These are phyloP conservation scores for Tauraco erythrolophus DNA, from an alignment of 2,113 vertebrate genomes.

Conservation along the genomic window DNA sequence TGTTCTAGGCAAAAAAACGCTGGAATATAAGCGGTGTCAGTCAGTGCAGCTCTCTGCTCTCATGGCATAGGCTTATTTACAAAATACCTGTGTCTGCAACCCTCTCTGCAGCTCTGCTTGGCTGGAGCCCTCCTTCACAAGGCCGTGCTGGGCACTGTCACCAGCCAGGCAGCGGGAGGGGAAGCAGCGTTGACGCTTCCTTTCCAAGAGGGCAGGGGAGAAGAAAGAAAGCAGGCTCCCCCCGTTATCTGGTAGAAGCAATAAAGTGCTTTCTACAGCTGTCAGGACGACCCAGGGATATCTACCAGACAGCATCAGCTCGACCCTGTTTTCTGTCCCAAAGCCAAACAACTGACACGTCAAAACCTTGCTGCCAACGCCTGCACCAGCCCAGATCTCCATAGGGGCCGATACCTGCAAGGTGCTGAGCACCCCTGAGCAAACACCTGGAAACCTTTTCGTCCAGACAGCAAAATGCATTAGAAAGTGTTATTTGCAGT, in stretches of 20 bases:
- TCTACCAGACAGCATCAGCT: constrained; percentile 38
- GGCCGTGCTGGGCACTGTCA: neutral
- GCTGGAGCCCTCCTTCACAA: neutral
- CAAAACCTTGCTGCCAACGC: neutral
- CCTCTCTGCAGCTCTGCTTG: neutral
- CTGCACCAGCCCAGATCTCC: neutral
- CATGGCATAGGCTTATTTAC: neutral
- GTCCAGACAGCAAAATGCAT: neutral
- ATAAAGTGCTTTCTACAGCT: constrained; percentile 53
- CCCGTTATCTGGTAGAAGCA: constrained; percentile 41
- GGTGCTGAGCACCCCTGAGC: neutral
- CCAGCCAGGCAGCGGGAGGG: neutral
- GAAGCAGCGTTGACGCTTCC: neutral
- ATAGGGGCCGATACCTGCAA: neutral
- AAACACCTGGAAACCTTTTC: neutral
- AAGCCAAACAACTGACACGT: neutral
- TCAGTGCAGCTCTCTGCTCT: neutral
- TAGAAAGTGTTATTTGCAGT: neutral
- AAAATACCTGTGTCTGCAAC: neutral
- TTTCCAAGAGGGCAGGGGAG: neutral
- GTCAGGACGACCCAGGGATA: constrained; percentile 46
- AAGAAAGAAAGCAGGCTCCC: constrained; percentile 60
- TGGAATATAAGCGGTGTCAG: accelerated
- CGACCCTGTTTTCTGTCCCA: constrained; percentile 45
- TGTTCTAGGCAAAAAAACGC: constrained; percentile 1